phyloP scores from a whole-genome alignment of 2,113 vertebrate genomes.

The Acanthisitta chloris region DNA sequence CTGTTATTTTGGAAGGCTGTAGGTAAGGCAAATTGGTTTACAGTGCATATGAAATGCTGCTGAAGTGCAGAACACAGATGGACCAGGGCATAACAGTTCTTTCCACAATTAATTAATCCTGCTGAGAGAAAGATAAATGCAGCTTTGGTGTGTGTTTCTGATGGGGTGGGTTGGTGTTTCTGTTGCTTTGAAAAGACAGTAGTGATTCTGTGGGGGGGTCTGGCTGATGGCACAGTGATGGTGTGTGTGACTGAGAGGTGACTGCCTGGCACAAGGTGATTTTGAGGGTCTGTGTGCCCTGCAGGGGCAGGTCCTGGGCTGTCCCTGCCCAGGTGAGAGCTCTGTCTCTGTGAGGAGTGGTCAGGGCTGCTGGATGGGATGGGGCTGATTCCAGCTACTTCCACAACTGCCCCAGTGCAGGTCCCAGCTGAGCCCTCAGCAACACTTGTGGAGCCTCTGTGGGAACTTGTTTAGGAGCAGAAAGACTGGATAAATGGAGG shows the following conservation, averaged over 20 bases:
- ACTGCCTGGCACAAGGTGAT: accelerated
- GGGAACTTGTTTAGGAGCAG: background rate
- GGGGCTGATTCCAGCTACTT: background rate
- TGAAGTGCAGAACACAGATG: background rate
- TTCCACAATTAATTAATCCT: background rate
- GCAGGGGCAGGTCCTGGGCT: background rate
- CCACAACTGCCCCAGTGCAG: background rate
- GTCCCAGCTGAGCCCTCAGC: background rate
- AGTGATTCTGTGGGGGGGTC: background rate
- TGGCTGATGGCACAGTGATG: accelerated
- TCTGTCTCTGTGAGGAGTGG: background rate
- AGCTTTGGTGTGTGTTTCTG: background rate
- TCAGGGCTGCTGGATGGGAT: background rate
- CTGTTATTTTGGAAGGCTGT: background rate
- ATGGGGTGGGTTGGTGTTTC: background rate
- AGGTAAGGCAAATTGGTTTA: background rate
- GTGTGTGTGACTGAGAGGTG: accelerated
- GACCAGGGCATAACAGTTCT: background rate
- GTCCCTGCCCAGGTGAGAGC: accelerated
- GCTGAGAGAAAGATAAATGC: background rate
- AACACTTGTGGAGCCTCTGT: background rate
- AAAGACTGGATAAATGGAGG: background rate
- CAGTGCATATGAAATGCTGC: accelerated
- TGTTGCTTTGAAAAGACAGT: background rate
- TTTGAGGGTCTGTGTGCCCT: background rate